These are phyloP conservation scores for Torymus tubicola DNA, from an alignment of 2,888 invertebrate genomes.

Conservation along the genomic window DNA sequence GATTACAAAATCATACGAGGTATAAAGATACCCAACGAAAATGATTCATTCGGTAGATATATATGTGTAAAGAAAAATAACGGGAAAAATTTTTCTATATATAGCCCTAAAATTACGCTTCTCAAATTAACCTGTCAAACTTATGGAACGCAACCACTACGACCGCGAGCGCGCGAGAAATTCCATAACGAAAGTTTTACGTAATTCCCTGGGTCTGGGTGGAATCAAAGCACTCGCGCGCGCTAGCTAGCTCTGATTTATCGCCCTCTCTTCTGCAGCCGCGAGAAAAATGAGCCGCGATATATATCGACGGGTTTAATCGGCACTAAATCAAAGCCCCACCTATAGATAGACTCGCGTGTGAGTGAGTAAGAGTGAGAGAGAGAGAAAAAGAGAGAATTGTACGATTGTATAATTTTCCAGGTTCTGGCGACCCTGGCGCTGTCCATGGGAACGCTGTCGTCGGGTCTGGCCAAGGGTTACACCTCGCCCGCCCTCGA, in stretches of 20 bases:
- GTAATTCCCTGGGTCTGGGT: too few species aligned
- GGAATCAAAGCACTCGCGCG: too few species aligned
- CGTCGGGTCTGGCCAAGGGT: constrained; percentile 88
- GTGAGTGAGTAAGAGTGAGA: not conserved
- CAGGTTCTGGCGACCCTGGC: constrained; percentile 88
- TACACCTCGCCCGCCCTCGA: constrained; percentile 90
- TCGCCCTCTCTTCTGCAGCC: not conserved
- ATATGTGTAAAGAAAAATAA: too few species aligned
- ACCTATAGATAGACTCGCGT: too few species aligned
- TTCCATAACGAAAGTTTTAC: not conserved
- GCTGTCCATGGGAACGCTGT: constrained; percentile 87
- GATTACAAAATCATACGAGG: too few species aligned
- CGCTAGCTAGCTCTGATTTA: too few species aligned
- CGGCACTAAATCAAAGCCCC: constrained; percentile 15
- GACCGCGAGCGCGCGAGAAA: not conserved
- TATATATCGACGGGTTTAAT: not conserved
- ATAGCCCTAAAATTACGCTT: too few species aligned
- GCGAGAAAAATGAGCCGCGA: not conserved
- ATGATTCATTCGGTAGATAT: too few species aligned
- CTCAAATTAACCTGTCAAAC: too few species aligned
- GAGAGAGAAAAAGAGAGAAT: not conserved
- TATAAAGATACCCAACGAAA: too few species aligned
- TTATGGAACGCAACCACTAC: too few species aligned
- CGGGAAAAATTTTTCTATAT: too few species aligned
- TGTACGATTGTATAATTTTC: constrained; percentile 56